Percentiles rank a stretch among this genome's conserved stretches.
Evolutionary conservation across 2,888 invertebrate species (phyloP).

Genomic region (Pristionchus arcanus): DNA sequence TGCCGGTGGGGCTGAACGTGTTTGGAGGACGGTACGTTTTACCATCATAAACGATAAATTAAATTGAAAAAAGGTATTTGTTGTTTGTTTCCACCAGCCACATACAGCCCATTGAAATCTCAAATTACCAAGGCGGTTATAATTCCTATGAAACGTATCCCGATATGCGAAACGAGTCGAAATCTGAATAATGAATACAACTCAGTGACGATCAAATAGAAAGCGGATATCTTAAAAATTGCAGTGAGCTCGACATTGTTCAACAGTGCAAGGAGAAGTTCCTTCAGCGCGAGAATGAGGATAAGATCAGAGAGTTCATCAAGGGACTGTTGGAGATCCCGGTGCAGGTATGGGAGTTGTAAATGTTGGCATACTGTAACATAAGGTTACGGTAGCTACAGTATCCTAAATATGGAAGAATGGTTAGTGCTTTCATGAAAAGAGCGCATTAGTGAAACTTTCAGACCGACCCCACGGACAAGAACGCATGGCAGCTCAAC

Average conservation of each 20-base stretch:
- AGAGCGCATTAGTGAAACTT: slow-evolving; percentile 65
- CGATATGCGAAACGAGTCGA: too few relatives aligned
- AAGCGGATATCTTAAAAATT: neutral
- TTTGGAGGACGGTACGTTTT: slow-evolving; percentile 89
- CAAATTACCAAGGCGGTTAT: too few relatives aligned
- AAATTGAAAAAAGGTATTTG: neutral
- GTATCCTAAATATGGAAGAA: too few relatives aligned
- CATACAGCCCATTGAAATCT: too few relatives aligned
- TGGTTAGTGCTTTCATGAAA: slow-evolving; percentile 83
- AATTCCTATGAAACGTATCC: too few relatives aligned
- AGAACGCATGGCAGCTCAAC: slow-evolving; percentile 99
- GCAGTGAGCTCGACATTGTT: slow-evolving; percentile 93
- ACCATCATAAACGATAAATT: neutral
- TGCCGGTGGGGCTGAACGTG: slow-evolving; percentile 97
- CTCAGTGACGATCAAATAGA: too few relatives aligned
- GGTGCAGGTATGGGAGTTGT: slow-evolving; percentile 88
- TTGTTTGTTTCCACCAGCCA: too few relatives aligned
- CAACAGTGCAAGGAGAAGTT: slow-evolving; percentile 99
- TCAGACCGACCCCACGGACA: slow-evolving; percentile 92
- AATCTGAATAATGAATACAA: too few relatives aligned
- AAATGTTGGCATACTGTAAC: too few relatives aligned
- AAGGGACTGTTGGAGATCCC: slow-evolving; percentile 93
- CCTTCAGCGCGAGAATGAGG: slow-evolving; percentile 91
- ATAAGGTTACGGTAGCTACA: too few relatives aligned
- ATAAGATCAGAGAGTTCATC: slow-evolving; percentile 93